A percentile compares a stretch with the other conserved stretches of the same genome.
Conservation (phyloP, 2,888 invertebrate genomes). For the Salpingus planirostris region DNA sequence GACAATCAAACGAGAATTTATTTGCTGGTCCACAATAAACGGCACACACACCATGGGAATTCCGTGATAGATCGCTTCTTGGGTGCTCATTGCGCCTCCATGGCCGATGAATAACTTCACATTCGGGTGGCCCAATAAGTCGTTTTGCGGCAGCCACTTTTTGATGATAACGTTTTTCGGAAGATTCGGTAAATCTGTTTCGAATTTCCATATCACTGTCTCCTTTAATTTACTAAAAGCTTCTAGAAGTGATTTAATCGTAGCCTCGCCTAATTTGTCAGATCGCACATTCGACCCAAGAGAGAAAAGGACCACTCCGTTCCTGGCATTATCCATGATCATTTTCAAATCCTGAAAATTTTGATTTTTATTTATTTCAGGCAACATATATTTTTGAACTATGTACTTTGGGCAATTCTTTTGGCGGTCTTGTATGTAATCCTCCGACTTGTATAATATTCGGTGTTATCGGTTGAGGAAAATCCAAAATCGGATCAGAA, state of each 20-base stretch:
- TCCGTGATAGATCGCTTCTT: slow-evolving; percentile 18
- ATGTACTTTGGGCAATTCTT: too few species aligned
- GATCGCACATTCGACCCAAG: slow-evolving; percentile 4
- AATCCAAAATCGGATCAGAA: slow-evolving; percentile 25
- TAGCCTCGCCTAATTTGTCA: slow-evolving; percentile 2
- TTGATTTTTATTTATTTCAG: neutral
- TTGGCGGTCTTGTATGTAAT: too few species aligned
- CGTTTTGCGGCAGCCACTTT: slow-evolving; percentile 7
- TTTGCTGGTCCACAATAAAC: slow-evolving; percentile 21
- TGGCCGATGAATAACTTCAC: slow-evolving; percentile 14
- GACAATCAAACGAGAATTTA: slow-evolving; percentile 26
- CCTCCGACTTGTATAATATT: too few species aligned
- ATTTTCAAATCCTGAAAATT: slow-evolving; percentile 7
- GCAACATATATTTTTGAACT: too few species aligned
- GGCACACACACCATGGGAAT: slow-evolving; percentile 24
- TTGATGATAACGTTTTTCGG: slow-evolving; percentile 4
- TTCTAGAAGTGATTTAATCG: slow-evolving; percentile 2
- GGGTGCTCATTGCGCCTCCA: slow-evolving; percentile 23
- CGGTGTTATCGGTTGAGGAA: slow-evolving; percentile 27
- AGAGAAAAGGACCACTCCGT: slow-evolving; percentile 4
- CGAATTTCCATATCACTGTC: slow-evolving; percentile 7
- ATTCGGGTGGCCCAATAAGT: slow-evolving; percentile 13
- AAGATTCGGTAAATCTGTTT: slow-evolving; percentile 1
- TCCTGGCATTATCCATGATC: slow-evolving; percentile 7
- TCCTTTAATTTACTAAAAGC: slow-evolving; percentile 3